Base-by-base conservation (phyloP, 2,113 vertebrate genomes). In the Marcusenius ussheri region DNA sequence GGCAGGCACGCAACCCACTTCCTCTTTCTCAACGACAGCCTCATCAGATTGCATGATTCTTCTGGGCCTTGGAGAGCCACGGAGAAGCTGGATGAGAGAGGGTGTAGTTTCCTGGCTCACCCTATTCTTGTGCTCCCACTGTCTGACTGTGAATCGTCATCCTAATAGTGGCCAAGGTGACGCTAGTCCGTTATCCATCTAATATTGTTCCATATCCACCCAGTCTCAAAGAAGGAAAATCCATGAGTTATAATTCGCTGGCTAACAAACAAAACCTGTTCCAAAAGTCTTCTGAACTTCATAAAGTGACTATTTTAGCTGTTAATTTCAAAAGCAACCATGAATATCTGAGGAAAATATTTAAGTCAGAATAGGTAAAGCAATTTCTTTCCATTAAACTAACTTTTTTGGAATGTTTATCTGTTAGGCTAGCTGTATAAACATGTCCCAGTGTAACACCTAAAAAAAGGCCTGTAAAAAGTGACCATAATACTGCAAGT, bases 1-100 rank as follows among this genome's bases (percentile, higher is more conserved):
- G 19, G 89, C 89, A 85, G 51, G 83, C 80, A 84, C 24, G 13
- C 89, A 89, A 80, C 39, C 89, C 89, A 74, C 89, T 90, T 90
- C 89, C 83, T 90, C 58, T 90, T 86, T 56, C 89, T 90, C 80
- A 90, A 42, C 31, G 5, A 11, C 42, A 66, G 47, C 45, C 89
- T 83, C 74, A 56, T 27, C 39, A 62, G 89, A 62, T 47, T 42
- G 50, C 42, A 47, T 19, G 77, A 62, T 47, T 89, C 53, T 39
- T 45, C 89, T n/a, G 51, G 51, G 80, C 10, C 89, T 62, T 77
- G 42, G 10, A 83, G 46, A 56, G 80, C 39, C 80, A 84, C 15
- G 31, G 62, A 87, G 58, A 74, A 27, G 53, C 62, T 50, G 46
- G 11, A 15, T 83, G 88, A 56, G 31, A 13, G 27, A 86, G 56